These are phyloP conservation scores for Sminthopsis crassicaudata DNA, from an alignment of 2,113 vertebrate genomes.

Conservation along the genomic window DNA sequence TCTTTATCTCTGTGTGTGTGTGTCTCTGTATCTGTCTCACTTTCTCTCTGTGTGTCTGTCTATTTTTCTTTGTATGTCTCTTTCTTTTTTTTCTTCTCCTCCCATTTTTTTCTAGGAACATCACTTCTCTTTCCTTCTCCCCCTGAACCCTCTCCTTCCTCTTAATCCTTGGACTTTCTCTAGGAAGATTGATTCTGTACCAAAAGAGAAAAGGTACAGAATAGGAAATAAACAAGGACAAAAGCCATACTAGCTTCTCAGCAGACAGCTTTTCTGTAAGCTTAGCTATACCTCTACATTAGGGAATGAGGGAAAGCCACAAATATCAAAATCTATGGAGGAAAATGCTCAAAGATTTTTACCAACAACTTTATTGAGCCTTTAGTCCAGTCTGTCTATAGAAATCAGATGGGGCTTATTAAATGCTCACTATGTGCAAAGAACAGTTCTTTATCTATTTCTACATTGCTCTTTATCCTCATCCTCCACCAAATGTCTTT, in stretches of 20 bases:
- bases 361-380: not conserved
- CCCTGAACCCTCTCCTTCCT: not conserved
- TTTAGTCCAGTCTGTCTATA: not conserved
- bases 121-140: not conserved
- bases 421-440: not conserved
- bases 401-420: not conserved
- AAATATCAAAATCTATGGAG: not conserved
- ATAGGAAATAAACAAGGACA: not conserved
- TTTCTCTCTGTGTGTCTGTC: too few species aligned
- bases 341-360: not conserved
- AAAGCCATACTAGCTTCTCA: not conserved
- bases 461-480: not conserved
- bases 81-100: too few species aligned
- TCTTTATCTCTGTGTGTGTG: too few species aligned
- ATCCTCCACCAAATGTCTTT: not conserved
- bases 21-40: too few species aligned
- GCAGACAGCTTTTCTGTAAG: not conserved
- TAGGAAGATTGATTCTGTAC: not conserved
- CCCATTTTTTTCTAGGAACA: not conserved
- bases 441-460: not conserved
- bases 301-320: not conserved
- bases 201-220: not conserved
- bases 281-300: not conserved
- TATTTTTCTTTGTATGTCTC: too few species aligned
- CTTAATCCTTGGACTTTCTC: not conserved